phyloP scores from a whole-genome alignment of 2,113 vertebrate species.

The Thymallus thymallus region DNA sequence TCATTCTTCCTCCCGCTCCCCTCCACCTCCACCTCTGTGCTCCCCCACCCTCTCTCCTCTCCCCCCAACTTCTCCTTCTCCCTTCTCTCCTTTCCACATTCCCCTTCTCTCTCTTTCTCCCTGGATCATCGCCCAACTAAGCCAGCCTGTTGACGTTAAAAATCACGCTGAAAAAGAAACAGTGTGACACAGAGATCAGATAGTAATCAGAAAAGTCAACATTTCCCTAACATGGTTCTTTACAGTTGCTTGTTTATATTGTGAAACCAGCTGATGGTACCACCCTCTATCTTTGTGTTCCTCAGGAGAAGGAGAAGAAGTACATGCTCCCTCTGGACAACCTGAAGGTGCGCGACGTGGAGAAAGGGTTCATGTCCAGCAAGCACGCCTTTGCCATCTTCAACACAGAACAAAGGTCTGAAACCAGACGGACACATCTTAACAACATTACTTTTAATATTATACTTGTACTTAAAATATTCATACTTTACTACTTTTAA shows the following conservation, averaged over 20 bases:
- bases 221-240: not conserved
- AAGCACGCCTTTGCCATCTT: constrained; percentile 88
- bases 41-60: constrained; percentile 21
- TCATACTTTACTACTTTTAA: not conserved
- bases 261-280: not conserved
- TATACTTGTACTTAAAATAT: not conserved
- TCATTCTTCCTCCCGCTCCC: constrained; percentile 35
- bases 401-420: constrained; percentile 89
- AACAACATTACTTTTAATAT: not conserved
- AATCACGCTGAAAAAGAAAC: not conserved
- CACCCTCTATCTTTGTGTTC: constrained; percentile 26
- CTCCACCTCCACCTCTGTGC: constrained; percentile 41
- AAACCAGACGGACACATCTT: not conserved
- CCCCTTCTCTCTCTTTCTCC: not conserved
- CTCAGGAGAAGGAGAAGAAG: constrained; percentile 96
- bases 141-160: not conserved
- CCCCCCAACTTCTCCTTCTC: not conserved
- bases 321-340: constrained; percentile 96
- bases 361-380: constrained; percentile 93
- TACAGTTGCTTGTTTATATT: not conserved
- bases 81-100: constrained; percentile 21
- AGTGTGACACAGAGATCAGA: not conserved
- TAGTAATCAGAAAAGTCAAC: not conserved
- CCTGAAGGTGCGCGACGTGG: constrained; percentile 88
- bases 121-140: not conserved